phyloP scores from a whole-genome alignment of 2,113 vertebrate genomes.

The Meriones unguiculatus region DNA sequence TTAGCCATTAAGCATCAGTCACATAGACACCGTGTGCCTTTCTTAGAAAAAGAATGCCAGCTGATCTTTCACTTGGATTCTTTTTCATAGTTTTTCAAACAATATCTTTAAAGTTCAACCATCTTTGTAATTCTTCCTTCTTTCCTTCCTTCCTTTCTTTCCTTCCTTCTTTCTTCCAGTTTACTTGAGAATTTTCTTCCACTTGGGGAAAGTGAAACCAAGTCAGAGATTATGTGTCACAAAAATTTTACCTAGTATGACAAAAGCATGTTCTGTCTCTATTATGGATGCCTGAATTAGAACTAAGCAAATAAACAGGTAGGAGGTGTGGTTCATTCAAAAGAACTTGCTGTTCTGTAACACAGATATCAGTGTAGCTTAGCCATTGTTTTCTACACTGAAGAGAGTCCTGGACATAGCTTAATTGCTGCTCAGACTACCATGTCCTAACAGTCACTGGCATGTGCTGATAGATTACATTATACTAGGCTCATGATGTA shows the following conservation, averaged over 20 bases:
- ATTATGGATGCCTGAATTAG: slow-evolving; percentile 67
- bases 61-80: neutral
- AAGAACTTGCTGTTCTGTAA: slow-evolving; percentile 21
- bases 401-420: neutral
- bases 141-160: neutral
- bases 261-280: slow-evolving; percentile 73
- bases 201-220: slow-evolving; percentile 67
- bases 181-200: slow-evolving; percentile 66
- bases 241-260: slow-evolving; percentile 78
- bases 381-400: neutral
- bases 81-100: neutral
- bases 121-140: neutral
- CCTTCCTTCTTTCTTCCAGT: neutral
- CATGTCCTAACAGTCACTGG: neutral
- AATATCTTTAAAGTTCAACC: slow-evolving; percentile 9
- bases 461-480: neutral
- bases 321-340: slow-evolving; percentile 65
- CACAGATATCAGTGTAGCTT: neutral
- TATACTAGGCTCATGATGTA: neutral
- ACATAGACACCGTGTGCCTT: neutral
- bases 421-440: too few relatives aligned
- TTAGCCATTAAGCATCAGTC: neutral
- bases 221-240: slow-evolving; percentile 77
- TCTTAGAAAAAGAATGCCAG: neutral
- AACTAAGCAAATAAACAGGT: slow-evolving; percentile 77